A percentile compares a stretch with the other conserved stretches of the same genome.
Evolutionary conservation across 2,797 vertebrate species (phyloP).

Genomic region (Cyclura pinguis): DNA sequence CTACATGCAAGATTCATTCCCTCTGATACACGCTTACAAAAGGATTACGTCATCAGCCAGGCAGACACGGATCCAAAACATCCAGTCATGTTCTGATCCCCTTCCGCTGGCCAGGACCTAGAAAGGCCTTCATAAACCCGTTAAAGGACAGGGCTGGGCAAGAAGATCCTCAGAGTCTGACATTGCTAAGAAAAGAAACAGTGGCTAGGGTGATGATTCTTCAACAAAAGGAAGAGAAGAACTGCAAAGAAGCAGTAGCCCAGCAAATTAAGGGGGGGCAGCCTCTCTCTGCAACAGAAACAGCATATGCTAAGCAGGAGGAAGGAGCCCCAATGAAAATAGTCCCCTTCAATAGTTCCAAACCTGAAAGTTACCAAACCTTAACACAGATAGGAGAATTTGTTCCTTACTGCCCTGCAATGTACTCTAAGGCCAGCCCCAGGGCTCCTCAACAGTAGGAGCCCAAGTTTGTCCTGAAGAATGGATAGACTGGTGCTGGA

Average conservation of each 20-base stretch:
- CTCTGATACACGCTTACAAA: background rate
- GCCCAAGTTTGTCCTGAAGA: background rate
- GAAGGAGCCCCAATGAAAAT: background rate
- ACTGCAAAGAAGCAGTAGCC: background rate
- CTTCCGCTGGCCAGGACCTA: background rate
- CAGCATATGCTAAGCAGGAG: no score
- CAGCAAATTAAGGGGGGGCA: background rate
- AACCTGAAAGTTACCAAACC: background rate
- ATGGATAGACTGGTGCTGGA: background rate
- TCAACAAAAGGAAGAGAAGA: background rate
- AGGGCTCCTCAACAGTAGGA: background rate
- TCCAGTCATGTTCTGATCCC: background rate
- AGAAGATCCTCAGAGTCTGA: background rate
- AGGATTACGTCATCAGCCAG: slow-evolving; percentile 28
- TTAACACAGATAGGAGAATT: background rate
- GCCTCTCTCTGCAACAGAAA: background rate
- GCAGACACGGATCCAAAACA: slow-evolving; percentile 10
- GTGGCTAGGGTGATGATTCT: background rate
- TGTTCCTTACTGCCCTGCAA: background rate
- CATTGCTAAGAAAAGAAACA: background rate
- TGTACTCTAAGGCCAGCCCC: background rate
- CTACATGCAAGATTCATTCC: slow-evolving; percentile 5
- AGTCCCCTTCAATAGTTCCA: background rate
- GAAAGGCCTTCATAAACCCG: background rate
- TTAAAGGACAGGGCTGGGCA: background rate